Conservation (phyloP, 2,797 vertebrate species). For the Anas acuta region DNA sequence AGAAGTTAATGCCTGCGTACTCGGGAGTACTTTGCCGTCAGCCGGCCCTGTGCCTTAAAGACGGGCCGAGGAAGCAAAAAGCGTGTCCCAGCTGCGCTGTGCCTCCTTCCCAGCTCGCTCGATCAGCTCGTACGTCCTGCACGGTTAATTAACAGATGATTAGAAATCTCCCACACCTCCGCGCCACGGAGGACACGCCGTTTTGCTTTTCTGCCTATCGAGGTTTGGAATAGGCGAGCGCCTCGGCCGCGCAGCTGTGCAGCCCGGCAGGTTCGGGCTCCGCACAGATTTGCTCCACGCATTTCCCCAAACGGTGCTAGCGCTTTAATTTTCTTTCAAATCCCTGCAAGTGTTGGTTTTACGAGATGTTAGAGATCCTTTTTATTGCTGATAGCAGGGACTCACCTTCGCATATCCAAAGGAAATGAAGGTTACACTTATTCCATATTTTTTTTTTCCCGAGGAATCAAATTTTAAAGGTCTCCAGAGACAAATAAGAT, state of each 20-base stretch:
- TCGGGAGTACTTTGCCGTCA: background rate
- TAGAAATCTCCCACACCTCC: background rate
- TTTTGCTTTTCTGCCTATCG: background rate
- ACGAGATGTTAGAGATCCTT: constrained; percentile 36
- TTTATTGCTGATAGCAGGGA: constrained; percentile 47
- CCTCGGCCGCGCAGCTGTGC: background rate
- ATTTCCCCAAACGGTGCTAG: background rate
- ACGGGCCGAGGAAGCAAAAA: background rate
- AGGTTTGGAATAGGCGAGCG: background rate
- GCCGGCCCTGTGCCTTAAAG: background rate
- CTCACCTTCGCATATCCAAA: constrained; percentile 46
- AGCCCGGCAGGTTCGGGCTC: background rate
- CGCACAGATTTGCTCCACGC: background rate
- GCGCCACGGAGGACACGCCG: background rate
- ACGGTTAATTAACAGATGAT: background rate
- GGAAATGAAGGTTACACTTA: constrained; percentile 50
- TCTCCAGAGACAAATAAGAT: constrained; percentile 49
- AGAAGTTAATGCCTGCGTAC: background rate
- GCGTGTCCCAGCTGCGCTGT: background rate
- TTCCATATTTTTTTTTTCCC: background rate
- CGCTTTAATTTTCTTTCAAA: constrained; percentile 14
- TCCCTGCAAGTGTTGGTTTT: constrained; percentile 17
- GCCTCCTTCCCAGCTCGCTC: background rate
- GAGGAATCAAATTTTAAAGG: constrained; percentile 42
- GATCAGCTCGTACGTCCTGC: background rate